Conservation (phyloP, 2,888 invertebrate species). For the Hypomecis punctinalis region DNA sequence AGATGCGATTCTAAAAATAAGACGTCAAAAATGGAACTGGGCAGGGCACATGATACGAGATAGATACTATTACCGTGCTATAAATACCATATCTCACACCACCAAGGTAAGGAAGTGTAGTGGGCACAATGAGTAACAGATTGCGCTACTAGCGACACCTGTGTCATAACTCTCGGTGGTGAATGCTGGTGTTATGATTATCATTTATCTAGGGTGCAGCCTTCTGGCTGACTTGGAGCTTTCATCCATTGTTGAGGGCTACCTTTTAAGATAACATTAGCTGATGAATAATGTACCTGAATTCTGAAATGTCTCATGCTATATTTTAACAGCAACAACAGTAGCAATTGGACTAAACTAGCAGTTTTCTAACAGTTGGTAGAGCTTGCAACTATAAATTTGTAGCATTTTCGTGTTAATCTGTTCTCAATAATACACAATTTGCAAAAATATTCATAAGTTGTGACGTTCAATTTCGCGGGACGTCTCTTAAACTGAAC, state of each 20-base stretch:
- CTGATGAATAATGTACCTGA: conserved; percentile 3
- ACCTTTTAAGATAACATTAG: conserved; percentile 11
- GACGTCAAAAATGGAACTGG: no score
- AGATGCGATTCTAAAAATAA: no score
- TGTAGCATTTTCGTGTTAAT: no score
- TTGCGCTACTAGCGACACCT: conserved; percentile 27
- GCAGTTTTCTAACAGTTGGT: no score
- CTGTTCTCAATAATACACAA: no score
- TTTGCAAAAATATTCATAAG: no score
- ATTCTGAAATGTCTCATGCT: not conserved
- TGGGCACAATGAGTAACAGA: conserved; percentile 36
- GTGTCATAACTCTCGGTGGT: conserved; percentile 35
- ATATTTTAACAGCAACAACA: no score
- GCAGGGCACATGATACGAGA: no score
- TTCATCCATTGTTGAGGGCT: conserved; percentile 12
- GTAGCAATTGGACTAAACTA: not conserved
- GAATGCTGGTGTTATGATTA: conserved; percentile 38
- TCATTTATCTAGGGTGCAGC: conserved; percentile 33
- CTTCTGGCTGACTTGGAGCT: conserved; percentile 34
- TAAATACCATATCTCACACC: not conserved
- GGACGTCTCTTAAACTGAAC: no score
- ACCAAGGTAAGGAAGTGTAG: conserved; percentile 27
- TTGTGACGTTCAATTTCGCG: no score
- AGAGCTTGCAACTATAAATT: no score
- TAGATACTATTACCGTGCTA: no score